Evolutionary conservation across 2,113 vertebrate species (phyloP).

Genomic region (Prolemur simus): DNA sequence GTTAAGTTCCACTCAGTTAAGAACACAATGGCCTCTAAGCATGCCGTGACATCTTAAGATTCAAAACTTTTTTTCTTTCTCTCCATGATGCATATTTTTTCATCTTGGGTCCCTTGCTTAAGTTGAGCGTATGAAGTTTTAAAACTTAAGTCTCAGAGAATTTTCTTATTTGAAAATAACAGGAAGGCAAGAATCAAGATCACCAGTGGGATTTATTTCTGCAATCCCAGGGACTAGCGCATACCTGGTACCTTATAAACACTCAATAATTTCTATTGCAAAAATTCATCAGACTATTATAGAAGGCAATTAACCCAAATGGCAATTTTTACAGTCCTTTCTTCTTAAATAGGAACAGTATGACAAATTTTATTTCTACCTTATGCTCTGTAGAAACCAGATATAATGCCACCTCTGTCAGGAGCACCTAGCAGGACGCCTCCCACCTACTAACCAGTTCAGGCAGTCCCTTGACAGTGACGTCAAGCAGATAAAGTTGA

Average conservation of each 20-base stretch:
- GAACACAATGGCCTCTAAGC: neutral
- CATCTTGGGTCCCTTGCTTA: neutral
- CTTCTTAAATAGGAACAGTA: neutral
- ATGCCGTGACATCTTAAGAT: neutral
- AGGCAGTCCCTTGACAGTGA: neutral
- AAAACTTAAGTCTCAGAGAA: neutral
- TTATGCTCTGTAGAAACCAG: neutral
- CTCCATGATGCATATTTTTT: neutral
- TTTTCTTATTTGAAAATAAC: neutral
- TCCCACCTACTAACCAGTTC: neutral
- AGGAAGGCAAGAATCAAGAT: neutral
- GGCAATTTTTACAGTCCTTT: neutral
- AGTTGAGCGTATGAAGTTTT: neutral
- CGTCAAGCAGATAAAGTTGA: neutral
- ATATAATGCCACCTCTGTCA: neutral
- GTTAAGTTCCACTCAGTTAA: neutral
- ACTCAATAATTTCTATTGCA: neutral
- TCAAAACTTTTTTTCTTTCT: neutral
- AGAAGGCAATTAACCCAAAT: neutral
- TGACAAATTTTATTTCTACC: slow-evolving; percentile 9
- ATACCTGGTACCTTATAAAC: neutral
- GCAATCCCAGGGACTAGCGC: neutral
- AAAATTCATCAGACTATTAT: neutral
- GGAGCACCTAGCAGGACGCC: neutral
- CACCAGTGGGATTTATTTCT: neutral